phyloP scores from a whole-genome alignment of 2,888 invertebrate genomes.

The Mimas tiliae region DNA sequence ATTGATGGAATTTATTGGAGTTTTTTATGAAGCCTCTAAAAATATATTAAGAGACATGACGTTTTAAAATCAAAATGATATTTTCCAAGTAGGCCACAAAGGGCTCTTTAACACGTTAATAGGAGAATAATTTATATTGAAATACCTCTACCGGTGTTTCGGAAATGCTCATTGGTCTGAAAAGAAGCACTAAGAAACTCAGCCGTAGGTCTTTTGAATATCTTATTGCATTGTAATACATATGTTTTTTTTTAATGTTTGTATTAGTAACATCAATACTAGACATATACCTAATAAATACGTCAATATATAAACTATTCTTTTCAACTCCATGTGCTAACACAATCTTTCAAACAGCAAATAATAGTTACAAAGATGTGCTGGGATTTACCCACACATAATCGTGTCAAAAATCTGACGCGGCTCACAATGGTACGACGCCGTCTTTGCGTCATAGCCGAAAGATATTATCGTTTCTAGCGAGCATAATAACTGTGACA shows the following conservation, averaged over 20 bases:
- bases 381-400: conserved; percentile 48
- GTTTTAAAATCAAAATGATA: too few relatives aligned
- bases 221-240: too few relatives aligned
- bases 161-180: too few relatives aligned
- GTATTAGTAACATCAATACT: too few relatives aligned
- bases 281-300: background rate
- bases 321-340: background rate
- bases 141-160: too few relatives aligned
- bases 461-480: conserved; percentile 80
- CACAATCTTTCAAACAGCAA: conserved; percentile 29
- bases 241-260: too few relatives aligned
- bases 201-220: too few relatives aligned
- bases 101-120: too few relatives aligned
- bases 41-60: too few relatives aligned
- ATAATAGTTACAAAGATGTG: conserved; percentile 39
- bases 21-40: background rate
- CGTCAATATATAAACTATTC: conserved; percentile 16
- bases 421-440: conserved; percentile 56
- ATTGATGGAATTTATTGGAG: background rate
- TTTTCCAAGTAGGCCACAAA: too few relatives aligned
- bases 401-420: conserved; percentile 69
- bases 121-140: too few relatives aligned
- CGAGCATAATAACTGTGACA: conserved; percentile 83
- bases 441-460: conserved; percentile 69
- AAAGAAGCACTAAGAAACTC: too few relatives aligned